phyloP scores from a whole-genome alignment of 2,113 vertebrate genomes.

The Pelmatolapia mariae region DNA sequence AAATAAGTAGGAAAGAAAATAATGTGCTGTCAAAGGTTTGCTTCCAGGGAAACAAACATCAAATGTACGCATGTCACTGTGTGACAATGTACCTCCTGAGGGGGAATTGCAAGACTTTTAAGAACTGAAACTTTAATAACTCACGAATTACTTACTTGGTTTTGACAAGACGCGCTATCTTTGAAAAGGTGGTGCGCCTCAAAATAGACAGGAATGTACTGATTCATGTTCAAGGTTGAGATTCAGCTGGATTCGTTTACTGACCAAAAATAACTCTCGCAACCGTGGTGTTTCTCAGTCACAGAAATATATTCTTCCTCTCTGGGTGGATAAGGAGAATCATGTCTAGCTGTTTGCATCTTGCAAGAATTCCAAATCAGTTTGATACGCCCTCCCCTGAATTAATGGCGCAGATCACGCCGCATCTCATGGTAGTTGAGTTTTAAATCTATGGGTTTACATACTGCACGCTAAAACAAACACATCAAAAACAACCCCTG shows the following conservation, averaged over 20 bases:
- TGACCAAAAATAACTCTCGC: constrained; percentile 29
- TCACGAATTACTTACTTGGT: constrained; percentile 5
- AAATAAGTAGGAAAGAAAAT: constrained; percentile 5
- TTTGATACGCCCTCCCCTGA: constrained; percentile 38
- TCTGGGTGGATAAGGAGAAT: constrained; percentile 27
- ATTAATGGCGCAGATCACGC: constrained; percentile 50
- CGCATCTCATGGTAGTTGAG: not conserved
- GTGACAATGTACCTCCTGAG: constrained; percentile 31
- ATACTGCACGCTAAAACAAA: not conserved
- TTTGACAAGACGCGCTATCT: not conserved
- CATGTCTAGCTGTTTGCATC: constrained; percentile 2
- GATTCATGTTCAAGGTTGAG: constrained; percentile 16
- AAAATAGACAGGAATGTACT: constrained; percentile 1
- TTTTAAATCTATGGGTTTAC: not conserved
- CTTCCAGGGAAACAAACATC: constrained; percentile 50
- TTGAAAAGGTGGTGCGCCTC: constrained; percentile 3
- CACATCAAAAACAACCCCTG: not conserved
- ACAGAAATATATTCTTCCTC: constrained; percentile 26
- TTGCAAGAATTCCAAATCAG: constrained; percentile 28
- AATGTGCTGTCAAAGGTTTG: constrained; percentile 20
- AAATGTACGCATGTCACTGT: not conserved
- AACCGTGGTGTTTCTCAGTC: constrained; percentile 14
- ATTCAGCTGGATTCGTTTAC: constrained; percentile 23
- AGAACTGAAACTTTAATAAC: constrained; percentile 9
- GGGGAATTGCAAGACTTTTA: constrained; percentile 21